Evolutionary conservation across 2,888 invertebrate species (phyloP).

Genomic region (Phaedon cochleariae): DNA sequence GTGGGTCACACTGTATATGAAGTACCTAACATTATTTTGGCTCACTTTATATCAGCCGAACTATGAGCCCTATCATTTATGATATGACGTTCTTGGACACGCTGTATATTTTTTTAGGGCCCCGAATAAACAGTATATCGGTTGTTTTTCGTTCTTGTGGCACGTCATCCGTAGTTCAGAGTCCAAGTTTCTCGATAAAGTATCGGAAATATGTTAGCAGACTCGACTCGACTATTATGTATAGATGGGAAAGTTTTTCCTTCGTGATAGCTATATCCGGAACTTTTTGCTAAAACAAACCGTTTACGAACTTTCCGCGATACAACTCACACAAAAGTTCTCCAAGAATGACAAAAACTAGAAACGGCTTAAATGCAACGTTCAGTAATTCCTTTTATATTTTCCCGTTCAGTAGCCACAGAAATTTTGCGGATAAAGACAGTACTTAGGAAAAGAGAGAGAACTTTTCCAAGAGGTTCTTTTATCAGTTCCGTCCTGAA

Average conservation of each 20-base stretch:
- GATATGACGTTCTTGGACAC: too few relatives aligned
- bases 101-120: neutral
- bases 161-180: too few relatives aligned
- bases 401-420: slow-evolving; percentile 24
- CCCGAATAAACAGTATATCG: neutral
- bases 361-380: slow-evolving; percentile 30
- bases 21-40: too few relatives aligned
- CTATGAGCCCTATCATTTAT: too few relatives aligned
- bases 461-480: slow-evolving; percentile 7
- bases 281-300: slow-evolving; percentile 41
- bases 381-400: slow-evolving; percentile 28
- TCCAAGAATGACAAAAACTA: slow-evolving; percentile 26
- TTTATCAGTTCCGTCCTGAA: neutral
- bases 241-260: slow-evolving; percentile 12
- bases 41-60: too few relatives aligned
- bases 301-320: slow-evolving; percentile 39
- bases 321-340: slow-evolving; percentile 17
- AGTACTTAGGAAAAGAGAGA: slow-evolving; percentile 18
- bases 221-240: slow-evolving; percentile 6
- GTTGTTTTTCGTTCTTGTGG: too few relatives aligned
- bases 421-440: slow-evolving; percentile 24
- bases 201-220: neutral
- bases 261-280: slow-evolving; percentile 1
- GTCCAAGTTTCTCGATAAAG: too few relatives aligned
- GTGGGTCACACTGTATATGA: too few relatives aligned